Evolutionary conservation across 2,888 invertebrate genomes (phyloP), one percentile per base, ranked within the genome.

Genomic region (Drosophila melanosoma): DNA sequence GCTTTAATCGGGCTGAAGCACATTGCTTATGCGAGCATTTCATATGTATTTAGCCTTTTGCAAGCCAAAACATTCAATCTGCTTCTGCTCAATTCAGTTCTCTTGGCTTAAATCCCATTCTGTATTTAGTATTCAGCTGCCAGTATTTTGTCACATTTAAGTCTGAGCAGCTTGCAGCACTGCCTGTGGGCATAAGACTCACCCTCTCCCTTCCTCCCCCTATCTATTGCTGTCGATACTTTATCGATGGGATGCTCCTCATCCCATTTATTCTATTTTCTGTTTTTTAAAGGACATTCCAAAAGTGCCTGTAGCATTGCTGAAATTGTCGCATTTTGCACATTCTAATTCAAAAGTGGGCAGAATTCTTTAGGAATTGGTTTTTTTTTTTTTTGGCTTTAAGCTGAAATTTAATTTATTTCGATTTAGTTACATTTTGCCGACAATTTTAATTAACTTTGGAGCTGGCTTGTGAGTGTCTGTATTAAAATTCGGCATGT

Each of bases 401-500:
- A 57, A 61, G 61, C 42, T 10, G 15, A 67, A 75, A 79, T 69
- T 69, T 79, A 58, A 72, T 77, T 67, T 63, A 78, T 73, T 78
- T 76, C 72, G 56, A 79, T 79, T 79, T 63, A 60, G 65, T 69
- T 66, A 60, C 69, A 35, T 40, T 56, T 61, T 65, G 66, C 42
- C 42, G 53, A 54, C 58, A 63, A 69, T 65, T 66, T 77, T 77
- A 77, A 77, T 77, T 79, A 79, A 77, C 52, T 77, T 79, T 79
- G 32, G 26, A 45, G 32, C 35, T 36, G 32, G 48, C 36, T 54
- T 32, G 51, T 33, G 56, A 33, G 17, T 42, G 15, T 48, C 20
- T 40, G 33, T 12, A 59, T 57, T 51, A 26, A 71, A 53, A 42
- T 62, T 76, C 48, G 29, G 72, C 76, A 65, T 61, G 62, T 67